phyloP scores from a whole-genome alignment of 2,888 invertebrate species.

The Gastrophysa polygoni region DNA sequence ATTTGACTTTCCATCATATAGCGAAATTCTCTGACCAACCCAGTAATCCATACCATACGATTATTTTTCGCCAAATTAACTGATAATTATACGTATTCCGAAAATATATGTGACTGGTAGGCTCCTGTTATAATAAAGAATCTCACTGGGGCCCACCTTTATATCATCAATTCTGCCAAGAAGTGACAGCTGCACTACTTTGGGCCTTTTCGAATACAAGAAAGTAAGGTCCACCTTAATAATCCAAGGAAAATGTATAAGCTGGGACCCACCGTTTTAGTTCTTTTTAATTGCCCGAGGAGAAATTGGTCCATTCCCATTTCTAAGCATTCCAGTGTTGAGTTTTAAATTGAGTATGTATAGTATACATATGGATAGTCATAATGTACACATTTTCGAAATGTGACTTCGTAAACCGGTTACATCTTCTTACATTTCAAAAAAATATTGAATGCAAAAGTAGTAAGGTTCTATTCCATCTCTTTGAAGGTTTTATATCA shows the following conservation, averaged over 20 bases:
- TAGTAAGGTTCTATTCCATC: no score
- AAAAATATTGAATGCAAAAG: no score
- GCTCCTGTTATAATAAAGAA: slow-evolving; percentile 16
- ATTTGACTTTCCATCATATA: background rate
- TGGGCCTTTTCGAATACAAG: background rate
- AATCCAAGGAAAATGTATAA: background rate
- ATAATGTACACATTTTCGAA: no score
- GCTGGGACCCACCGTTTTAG: background rate
- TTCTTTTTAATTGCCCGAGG: background rate
- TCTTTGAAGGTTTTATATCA: no score
- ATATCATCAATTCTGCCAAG: slow-evolving; percentile 15
- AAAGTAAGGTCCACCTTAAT: background rate
- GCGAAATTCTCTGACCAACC: background rate
- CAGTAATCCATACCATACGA: slow-evolving; percentile 2
- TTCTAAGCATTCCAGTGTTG: background rate
- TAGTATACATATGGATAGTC: no score
- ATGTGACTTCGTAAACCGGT: no score
- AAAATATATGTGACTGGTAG: slow-evolving; percentile 18
- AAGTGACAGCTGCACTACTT: slow-evolving; percentile 12
- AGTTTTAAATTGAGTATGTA: no score
- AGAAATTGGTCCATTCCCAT: background rate
- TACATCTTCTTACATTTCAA: no score
- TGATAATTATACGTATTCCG: slow-evolving; percentile 10
- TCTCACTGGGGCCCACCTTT: slow-evolving; percentile 11
- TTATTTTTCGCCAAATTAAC: slow-evolving; percentile 14